Percentiles rank a stretch among this genome's conserved stretches.
phyloP scores from a whole-genome alignment of 2,113 vertebrate species.

The Pavo muticus region DNA sequence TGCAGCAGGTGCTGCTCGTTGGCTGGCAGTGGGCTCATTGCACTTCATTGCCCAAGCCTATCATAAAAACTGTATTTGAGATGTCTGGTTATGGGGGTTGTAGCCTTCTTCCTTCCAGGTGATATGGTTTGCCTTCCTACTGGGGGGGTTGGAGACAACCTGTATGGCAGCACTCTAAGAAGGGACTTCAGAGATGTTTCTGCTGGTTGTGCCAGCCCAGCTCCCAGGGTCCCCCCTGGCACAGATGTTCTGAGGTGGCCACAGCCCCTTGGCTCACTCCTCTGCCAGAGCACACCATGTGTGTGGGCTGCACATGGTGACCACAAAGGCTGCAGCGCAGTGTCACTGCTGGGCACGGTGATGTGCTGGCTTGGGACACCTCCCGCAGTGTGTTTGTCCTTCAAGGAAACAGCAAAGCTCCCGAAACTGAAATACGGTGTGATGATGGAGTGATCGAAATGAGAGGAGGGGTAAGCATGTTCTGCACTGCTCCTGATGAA shows the following conservation, averaged over 20 bases:
- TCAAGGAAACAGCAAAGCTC: neutral
- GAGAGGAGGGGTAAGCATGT: neutral
- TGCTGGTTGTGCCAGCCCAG: neutral
- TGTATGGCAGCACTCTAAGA: no score
- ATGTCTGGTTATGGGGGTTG: neutral
- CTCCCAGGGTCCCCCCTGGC: no score
- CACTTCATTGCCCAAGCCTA: neutral
- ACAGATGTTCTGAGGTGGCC: no score
- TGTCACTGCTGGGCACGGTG: neutral
- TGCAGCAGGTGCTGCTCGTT: fast-evolving
- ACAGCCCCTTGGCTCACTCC: neutral
- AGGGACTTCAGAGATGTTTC: neutral
- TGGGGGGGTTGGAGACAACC: neutral
- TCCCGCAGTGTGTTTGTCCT: neutral
- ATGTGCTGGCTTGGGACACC: neutral
- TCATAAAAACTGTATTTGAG: no score
- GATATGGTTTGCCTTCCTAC: neutral
- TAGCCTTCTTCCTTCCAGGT: neutral
- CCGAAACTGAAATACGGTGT: fast-evolving
- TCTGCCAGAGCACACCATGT: no score
- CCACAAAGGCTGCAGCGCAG: fast-evolving
- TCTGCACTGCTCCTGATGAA: neutral
- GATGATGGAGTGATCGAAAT: neutral
- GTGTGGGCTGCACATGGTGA: neutral
- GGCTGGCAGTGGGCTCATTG: fast-evolving